These are phyloP conservation scores for Drosophila sucinea DNA, from an alignment of 1,140 invertebrate species.

Conservation along the genomic window DNA sequence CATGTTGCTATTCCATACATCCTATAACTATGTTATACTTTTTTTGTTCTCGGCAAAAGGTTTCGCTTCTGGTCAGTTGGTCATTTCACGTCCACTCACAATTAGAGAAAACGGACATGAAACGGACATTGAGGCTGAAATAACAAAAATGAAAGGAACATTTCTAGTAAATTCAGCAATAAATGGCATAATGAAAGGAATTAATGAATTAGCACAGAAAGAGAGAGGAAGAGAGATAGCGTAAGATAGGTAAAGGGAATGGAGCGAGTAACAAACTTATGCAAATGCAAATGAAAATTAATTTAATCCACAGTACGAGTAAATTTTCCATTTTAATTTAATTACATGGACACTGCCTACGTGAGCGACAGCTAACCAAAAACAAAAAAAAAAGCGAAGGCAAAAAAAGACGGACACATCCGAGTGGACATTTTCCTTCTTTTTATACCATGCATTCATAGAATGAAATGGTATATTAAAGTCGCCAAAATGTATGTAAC, in stretches of 20 bases:
- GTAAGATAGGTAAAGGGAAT: conserved; percentile 15
- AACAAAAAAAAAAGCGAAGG: conserved; percentile 48
- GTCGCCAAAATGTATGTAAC: no score
- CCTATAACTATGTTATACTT: not conserved
- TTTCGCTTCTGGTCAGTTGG: no score
- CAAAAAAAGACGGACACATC: conserved; percentile 59
- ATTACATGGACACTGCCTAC: conserved; percentile 82
- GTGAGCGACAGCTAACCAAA: conserved; percentile 80
- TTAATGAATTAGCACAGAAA: conserved; percentile 56
- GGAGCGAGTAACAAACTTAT: conserved; percentile 59
- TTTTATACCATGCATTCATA: no score
- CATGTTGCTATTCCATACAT: no score
- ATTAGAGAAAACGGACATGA: no score
- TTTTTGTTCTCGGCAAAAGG: not conserved
- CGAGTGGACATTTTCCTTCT: conserved; percentile 57
- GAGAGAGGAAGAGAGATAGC: not conserved
- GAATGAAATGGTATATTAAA: no score
- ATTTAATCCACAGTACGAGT: conserved; percentile 81
- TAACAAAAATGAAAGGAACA: conserved; percentile 62
- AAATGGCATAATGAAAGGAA: conserved; percentile 76
- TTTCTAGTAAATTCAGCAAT: conserved; percentile 67
- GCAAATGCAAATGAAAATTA: conserved; percentile 83
- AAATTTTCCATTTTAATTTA: conserved; percentile 83
- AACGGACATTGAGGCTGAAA: conserved; percentile 24
- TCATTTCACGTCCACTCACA: no score